Percentiles rank a stretch among this genome's conserved stretches.
phyloP scores from a whole-genome alignment of 2,797 vertebrate species.

The Danio albolineatus region DNA sequence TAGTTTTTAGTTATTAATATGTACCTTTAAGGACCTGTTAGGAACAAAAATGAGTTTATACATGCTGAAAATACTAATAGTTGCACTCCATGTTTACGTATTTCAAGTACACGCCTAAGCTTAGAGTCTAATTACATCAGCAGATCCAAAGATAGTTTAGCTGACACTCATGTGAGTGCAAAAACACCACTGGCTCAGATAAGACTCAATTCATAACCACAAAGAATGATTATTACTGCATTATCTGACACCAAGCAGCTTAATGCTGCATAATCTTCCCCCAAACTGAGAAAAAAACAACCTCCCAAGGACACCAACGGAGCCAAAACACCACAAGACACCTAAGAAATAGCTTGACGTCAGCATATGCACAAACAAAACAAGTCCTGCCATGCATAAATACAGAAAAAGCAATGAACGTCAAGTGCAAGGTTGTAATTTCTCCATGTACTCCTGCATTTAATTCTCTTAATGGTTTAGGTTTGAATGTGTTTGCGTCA shows the following conservation, averaged over 20 bases:
- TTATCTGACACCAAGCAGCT: constrained; percentile 75
- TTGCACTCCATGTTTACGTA: constrained; percentile 1
- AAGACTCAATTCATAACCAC: constrained; percentile 66
- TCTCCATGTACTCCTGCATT: constrained; percentile 21
- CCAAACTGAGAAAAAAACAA: constrained; percentile 67
- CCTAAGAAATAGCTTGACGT: neutral
- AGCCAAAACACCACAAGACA: constrained; percentile 30
- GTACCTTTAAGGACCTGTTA: too few relatives aligned
- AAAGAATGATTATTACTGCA: constrained; percentile 70
- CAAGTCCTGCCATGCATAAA: constrained; percentile 63
- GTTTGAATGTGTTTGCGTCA: constrained; percentile 67
- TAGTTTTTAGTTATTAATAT: too few relatives aligned
- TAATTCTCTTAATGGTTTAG: constrained; percentile 61
- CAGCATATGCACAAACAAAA: constrained; percentile 18
- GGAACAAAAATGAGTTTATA: too few relatives aligned
- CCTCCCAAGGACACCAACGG: constrained; percentile 63
- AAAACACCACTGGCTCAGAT: constrained; percentile 29
- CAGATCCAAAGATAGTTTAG: constrained; percentile 39
- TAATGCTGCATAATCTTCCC: constrained; percentile 74
- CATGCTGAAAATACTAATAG: neutral
- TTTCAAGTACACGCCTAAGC: constrained; percentile 2
- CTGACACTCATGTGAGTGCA: constrained; percentile 15
- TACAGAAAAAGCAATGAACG: constrained; percentile 7
- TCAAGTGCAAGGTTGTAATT: neutral
- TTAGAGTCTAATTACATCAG: constrained; percentile 28